A percentile compares a stretch with the other conserved stretches of the same genome.
These are phyloP conservation scores for Hycleus cichorii DNA, from an alignment of 1,140 invertebrate species.

Conservation along the genomic window DNA sequence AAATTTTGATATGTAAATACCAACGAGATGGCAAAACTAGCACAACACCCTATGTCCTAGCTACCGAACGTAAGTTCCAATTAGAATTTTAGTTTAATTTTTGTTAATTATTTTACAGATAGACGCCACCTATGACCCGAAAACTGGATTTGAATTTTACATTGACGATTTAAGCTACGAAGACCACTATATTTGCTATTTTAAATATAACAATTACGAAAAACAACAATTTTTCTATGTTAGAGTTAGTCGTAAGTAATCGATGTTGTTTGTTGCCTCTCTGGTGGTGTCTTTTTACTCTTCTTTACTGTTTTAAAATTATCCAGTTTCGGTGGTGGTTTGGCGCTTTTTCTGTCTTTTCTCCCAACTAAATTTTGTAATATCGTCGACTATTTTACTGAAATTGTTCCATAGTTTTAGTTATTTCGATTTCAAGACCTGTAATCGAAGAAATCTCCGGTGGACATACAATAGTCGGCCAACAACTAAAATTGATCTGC, in stretches of 20 bases:
- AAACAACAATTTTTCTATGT: constrained; percentile 35
- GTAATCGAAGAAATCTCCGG: constrained; percentile 19
- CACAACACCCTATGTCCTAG: not conserved
- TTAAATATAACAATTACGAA: constrained; percentile 29
- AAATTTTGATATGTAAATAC: constrained; percentile 15
- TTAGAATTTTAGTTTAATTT: no score
- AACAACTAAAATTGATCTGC: constrained; percentile 21
- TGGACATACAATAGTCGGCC: constrained; percentile 25
- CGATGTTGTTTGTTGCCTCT: not conserved
- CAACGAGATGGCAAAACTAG: not conserved
- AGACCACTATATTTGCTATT: constrained; percentile 43
- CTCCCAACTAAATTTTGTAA: constrained; percentile 4
- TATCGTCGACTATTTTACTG: not conserved
- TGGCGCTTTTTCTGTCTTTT: constrained; percentile 31
- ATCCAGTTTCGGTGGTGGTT: constrained; percentile 13
- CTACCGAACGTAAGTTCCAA: no score
- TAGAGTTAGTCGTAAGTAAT: constrained; percentile 43
- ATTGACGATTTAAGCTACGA: constrained; percentile 41
- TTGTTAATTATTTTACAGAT: constrained; percentile 29
- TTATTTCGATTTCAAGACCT: constrained; percentile 7
- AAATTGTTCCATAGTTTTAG: constrained; percentile 8
- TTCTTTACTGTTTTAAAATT: not conserved
- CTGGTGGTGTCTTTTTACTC: constrained; percentile 16
- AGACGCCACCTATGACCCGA: constrained; percentile 48
- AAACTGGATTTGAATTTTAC: constrained; percentile 50